phyloP scores from a whole-genome alignment of 1,140 invertebrate species.

The Drosophila funebris region DNA sequence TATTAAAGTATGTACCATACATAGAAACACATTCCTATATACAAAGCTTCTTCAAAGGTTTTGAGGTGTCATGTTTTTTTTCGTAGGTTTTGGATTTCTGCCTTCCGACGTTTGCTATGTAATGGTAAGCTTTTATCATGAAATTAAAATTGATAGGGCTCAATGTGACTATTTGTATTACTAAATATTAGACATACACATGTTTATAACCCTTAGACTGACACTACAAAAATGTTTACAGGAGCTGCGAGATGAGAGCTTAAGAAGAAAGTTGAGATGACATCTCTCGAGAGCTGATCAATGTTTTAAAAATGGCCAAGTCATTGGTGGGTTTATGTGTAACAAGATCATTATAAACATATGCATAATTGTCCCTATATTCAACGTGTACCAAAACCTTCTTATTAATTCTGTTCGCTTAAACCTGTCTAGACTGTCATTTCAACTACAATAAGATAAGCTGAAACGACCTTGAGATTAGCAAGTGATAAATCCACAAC shows the following conservation, averaged over 20 bases:
- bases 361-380: not conserved
- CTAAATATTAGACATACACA: no score
- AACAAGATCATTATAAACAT: no score
- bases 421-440: slow-evolving; percentile 39
- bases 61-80: slow-evolving; percentile 67
- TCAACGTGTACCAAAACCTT: slow-evolving; percentile 24
- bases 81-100: slow-evolving; percentile 58
- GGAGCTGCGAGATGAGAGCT: not conserved
- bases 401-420: slow-evolving; percentile 34
- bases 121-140: slow-evolving; percentile 72
- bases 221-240: not conserved
- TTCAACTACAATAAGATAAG: slow-evolving; percentile 39
- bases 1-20: not conserved
- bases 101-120: slow-evolving; percentile 40
- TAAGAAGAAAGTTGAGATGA: slow-evolving; percentile 17
- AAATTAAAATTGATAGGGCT: slow-evolving; percentile 72
- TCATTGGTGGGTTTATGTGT: not conserved
- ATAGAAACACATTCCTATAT: slow-evolving; percentile 4
- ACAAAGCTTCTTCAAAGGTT: slow-evolving; percentile 50
- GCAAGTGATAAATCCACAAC: slow-evolving; percentile 63
- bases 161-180: slow-evolving; percentile 47
- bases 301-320: slow-evolving; percentile 33
- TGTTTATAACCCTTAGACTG: not conserved
- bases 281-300: not conserved
- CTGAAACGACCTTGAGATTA: slow-evolving; percentile 61